These are phyloP conservation scores for Oscheius sp. DNA, from an alignment of 2,888 invertebrate genomes.

Conservation along the genomic window DNA sequence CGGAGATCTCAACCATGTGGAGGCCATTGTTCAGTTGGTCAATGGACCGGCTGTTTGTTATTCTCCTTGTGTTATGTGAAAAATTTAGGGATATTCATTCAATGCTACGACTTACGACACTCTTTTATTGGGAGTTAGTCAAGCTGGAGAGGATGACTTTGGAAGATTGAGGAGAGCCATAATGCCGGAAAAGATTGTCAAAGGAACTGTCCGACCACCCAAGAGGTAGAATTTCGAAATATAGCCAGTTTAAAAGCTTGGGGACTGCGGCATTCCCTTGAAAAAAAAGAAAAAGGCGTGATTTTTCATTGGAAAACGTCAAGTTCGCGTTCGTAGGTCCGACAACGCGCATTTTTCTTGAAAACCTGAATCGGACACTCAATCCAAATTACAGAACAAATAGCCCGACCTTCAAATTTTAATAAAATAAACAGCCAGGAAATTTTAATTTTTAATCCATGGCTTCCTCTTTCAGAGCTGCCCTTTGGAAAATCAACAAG, in stretches of 20 bases:
- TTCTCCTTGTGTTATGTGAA: background rate
- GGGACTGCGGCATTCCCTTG: too few species aligned
- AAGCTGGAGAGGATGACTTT: slow-evolving; percentile 64
- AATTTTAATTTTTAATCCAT: too few species aligned
- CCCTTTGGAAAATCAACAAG: slow-evolving; percentile 71
- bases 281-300: slow-evolving; percentile 2
- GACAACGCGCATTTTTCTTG: too few species aligned
- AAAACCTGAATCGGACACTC: too few species aligned
- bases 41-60: slow-evolving; percentile 65
- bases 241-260: too few species aligned
- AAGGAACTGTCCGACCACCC: slow-evolving; percentile 48
- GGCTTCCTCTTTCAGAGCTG: slow-evolving; percentile 52
- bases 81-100: slow-evolving; percentile 77
- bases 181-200: slow-evolving; percentile 64
- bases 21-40: slow-evolving; percentile 69
- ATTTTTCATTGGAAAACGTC: too few species aligned
- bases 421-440: too few species aligned
- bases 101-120: slow-evolving; percentile 93
- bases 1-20: slow-evolving; percentile 76
- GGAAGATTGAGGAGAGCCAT: slow-evolving; percentile 63
- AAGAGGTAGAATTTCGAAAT: slow-evolving; percentile 37
- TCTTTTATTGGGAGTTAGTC: slow-evolving; percentile 81
- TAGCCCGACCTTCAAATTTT: too few species aligned
- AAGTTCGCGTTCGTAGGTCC: too few species aligned
- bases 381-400: too few species aligned